A percentile compares a stretch with the other conserved stretches of the same genome.
phyloP scores from a whole-genome alignment of 2,888 invertebrate genomes.

The Caenorhabditis sp. region DNA sequence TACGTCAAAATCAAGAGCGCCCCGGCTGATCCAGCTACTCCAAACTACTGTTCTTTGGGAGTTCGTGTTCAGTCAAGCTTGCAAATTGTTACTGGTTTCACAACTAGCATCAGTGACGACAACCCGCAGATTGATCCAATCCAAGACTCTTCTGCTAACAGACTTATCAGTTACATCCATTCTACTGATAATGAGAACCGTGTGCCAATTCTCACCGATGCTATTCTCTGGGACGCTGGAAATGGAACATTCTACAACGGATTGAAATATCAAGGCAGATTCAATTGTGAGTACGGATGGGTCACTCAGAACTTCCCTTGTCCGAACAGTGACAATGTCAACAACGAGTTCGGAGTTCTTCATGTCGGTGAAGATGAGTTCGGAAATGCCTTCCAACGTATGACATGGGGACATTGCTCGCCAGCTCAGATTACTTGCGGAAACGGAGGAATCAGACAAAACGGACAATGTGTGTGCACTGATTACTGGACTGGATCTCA shows the following conservation, averaged over 20 bases:
- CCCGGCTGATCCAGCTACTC: slow-evolving; percentile 28
- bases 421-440: slow-evolving; percentile 66
- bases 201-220: slow-evolving; percentile 68
- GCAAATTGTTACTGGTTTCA: slow-evolving; percentile 73
- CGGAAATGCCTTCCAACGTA: slow-evolving; percentile 78
- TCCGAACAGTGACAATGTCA: slow-evolving; percentile 66
- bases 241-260: slow-evolving; percentile 73
- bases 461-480: slow-evolving; percentile 75
- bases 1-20: slow-evolving; percentile 60
- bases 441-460: slow-evolving; percentile 74
- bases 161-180: slow-evolving; percentile 69
- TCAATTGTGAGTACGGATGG: slow-evolving; percentile 70
- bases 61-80: slow-evolving; percentile 73
- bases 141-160: slow-evolving; percentile 66
- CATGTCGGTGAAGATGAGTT: slow-evolving; percentile 78
- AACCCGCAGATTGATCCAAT: slow-evolving; percentile 67
- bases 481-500: slow-evolving; percentile 75
- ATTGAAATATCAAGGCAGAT: slow-evolving; percentile 69
- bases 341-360: slow-evolving; percentile 67
- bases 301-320: slow-evolving; percentile 74
- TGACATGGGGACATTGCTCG: slow-evolving; percentile 69
- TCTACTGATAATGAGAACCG: slow-evolving; percentile 58
- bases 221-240: slow-evolving; percentile 64
- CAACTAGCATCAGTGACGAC: slow-evolving; percentile 63
- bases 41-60: slow-evolving; percentile 53